These are phyloP conservation scores for Acromyrmex charruanus DNA, from an alignment of 1,140 invertebrate genomes.

Conservation along the genomic window DNA sequence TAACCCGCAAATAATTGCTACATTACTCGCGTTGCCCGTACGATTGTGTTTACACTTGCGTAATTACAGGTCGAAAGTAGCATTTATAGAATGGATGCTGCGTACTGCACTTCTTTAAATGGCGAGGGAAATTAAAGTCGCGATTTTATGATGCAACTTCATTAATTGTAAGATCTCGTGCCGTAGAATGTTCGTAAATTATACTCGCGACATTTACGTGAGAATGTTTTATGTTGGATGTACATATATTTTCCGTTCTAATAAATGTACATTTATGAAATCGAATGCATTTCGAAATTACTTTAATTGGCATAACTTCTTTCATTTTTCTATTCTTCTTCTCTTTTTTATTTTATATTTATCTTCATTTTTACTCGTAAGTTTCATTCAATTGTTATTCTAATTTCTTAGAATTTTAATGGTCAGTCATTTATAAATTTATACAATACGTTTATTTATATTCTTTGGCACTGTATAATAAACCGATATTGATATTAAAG, in stretches of 20 bases:
- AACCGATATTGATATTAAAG: neutral
- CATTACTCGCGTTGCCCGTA: conserved; percentile 43
- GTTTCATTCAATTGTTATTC: neutral
- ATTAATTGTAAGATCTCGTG: conserved; percentile 57
- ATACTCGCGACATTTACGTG: conserved; percentile 14
- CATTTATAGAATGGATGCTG: conserved; percentile 73
- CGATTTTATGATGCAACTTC: conserved; percentile 58
- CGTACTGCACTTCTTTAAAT: conserved; percentile 71
- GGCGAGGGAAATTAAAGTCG: conserved; percentile 43
- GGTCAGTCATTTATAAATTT: neutral
- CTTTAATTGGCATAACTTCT: neutral
- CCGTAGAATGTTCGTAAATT: conserved; percentile 54
- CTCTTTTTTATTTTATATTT: neutral
- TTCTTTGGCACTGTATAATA: neutral
- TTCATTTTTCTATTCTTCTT: neutral
- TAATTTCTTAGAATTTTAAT: neutral
- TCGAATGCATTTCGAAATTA: neutral
- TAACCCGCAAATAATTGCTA: neutral
- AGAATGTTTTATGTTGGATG: conserved; percentile 38
- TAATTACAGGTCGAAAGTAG: conserved; percentile 82
- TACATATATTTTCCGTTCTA: conserved; percentile 14
- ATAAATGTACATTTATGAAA: conserved; percentile 27
- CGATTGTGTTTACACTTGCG: conserved; percentile 79
- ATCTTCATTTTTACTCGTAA: neutral
- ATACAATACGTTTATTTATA: neutral